Percentiles rank a stretch among this genome's conserved stretches.
Evolutionary conservation across 1,140 invertebrate genomes (phyloP).

Genomic region (Bombus pyrosoma): DNA sequence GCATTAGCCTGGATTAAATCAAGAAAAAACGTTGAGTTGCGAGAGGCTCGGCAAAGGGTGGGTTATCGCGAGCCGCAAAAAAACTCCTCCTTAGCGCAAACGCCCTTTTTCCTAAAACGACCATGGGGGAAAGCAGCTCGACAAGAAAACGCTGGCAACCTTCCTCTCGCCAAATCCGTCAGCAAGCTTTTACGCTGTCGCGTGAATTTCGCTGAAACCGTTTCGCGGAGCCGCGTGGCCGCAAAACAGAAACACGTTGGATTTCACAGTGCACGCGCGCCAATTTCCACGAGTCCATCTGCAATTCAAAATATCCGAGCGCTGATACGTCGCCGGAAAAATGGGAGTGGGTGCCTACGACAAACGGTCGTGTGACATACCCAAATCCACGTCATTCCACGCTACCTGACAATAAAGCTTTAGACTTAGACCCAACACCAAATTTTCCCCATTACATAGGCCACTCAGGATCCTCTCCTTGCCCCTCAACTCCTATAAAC

Average conservation of each 20-base stretch:
- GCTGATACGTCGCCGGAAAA: not conserved
- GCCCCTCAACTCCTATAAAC: too few relatives aligned
- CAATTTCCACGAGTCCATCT: slow-evolving; percentile 14
- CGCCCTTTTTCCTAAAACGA: not conserved
- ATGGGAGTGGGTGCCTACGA: not conserved
- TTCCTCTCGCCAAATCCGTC: not conserved
- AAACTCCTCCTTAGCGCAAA: slow-evolving; percentile 11
- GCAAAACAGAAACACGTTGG: not conserved
- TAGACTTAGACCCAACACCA: too few relatives aligned
- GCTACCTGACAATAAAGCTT: too few relatives aligned
- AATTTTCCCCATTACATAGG: too few relatives aligned
- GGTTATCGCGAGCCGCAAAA: slow-evolving; percentile 26
- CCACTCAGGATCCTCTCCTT: too few relatives aligned
- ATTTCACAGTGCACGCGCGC: not conserved
- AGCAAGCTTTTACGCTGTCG: not conserved
- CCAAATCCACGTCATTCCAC: too few relatives aligned
- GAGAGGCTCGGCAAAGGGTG: not conserved
- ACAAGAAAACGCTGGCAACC: not conserved
- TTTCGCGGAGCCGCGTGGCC: not conserved
- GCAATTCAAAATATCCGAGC: slow-evolving; percentile 48
- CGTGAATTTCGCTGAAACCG: not conserved
- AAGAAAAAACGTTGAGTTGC: slow-evolving; percentile 32
- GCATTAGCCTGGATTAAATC: slow-evolving; percentile 59
- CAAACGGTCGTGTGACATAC: too few relatives aligned
- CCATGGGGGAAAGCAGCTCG: not conserved